phyloP scores from a whole-genome alignment of 1,140 invertebrate genomes.

The Capitella teleta region DNA sequence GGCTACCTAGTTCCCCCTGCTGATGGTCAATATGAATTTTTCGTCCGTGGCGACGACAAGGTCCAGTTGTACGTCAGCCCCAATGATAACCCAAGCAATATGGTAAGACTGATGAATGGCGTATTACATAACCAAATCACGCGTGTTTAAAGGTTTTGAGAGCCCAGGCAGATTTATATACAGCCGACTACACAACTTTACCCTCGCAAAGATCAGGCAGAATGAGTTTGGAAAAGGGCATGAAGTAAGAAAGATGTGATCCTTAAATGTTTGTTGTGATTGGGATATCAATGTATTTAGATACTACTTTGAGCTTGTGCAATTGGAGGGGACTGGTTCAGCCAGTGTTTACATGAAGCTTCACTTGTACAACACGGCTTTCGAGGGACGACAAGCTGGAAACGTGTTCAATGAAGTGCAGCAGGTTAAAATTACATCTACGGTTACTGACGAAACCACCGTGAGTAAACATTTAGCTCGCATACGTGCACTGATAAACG shows the following conservation, averaged over 20 bases:
- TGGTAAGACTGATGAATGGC: not conserved
- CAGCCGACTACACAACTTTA: not conserved
- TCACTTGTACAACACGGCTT: too few relatives aligned
- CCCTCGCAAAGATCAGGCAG: not conserved
- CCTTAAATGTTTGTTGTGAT: not conserved
- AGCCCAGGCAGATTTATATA: not conserved
- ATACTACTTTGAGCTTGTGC: not conserved
- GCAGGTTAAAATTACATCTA: not conserved
- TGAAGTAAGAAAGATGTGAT: not conserved
- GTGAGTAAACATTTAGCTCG: too few relatives aligned
- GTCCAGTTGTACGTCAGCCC: not conserved
- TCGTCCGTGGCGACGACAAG: constrained; percentile 1
- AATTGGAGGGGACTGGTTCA: not conserved
- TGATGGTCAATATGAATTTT: not conserved
- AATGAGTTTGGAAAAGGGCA: not conserved
- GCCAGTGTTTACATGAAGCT: not conserved
- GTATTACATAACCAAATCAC: too few relatives aligned
- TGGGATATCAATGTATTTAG: too few relatives aligned
- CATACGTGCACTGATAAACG: too few relatives aligned
- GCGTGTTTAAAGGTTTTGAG: too few relatives aligned
- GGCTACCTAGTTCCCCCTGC: constrained; percentile 1
- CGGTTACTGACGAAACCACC: not conserved
- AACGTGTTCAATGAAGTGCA: not conserved
- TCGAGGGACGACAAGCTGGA: too few relatives aligned
- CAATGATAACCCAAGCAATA: not conserved